Conservation (phyloP, 1,140 invertebrate species). For the Elymnias hypermnestra region DNA sequence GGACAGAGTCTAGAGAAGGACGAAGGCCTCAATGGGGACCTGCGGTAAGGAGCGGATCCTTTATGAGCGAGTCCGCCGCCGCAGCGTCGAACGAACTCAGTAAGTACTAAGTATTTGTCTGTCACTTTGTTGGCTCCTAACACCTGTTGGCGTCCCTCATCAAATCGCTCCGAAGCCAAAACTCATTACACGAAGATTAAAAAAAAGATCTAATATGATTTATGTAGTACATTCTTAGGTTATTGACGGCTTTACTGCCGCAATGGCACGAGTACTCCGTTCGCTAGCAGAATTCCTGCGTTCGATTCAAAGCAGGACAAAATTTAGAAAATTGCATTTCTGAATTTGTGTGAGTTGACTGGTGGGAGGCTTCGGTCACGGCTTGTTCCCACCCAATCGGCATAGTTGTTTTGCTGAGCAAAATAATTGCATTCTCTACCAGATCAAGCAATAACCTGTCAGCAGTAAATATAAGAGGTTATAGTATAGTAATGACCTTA, state of each 20-base stretch:
- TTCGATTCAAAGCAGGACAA: no score
- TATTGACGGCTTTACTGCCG: no score
- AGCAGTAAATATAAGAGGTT: no score
- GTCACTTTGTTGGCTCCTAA: constrained; percentile 31
- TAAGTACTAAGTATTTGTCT: constrained; percentile 36
- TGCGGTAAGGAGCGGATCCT: constrained; percentile 45
- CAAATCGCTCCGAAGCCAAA: constrained; percentile 18
- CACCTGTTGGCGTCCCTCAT: constrained; percentile 50
- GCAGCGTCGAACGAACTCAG: constrained; percentile 63
- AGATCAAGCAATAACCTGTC: no score
- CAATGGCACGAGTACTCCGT: no score
- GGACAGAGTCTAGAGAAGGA: constrained; percentile 55
- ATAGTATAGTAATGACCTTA: constrained; percentile 28
- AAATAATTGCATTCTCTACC: no score
- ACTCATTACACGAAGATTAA: constrained; percentile 12
- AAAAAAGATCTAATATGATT: constrained; percentile 9
- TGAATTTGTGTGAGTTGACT: no score
- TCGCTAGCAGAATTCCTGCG: no score
- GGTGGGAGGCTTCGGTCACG: no score
- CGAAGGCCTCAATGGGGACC: constrained; percentile 59
- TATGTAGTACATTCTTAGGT: constrained; percentile 14
- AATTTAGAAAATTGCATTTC: no score
- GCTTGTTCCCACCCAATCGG: no score
- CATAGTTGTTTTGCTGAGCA: no score
- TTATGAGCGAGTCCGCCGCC: constrained; percentile 44